A percentile compares a stretch with the other conserved stretches of the same genome.
phyloP scores from a whole-genome alignment of 2,888 invertebrate genomes.

The Callinectes sapidus region DNA sequence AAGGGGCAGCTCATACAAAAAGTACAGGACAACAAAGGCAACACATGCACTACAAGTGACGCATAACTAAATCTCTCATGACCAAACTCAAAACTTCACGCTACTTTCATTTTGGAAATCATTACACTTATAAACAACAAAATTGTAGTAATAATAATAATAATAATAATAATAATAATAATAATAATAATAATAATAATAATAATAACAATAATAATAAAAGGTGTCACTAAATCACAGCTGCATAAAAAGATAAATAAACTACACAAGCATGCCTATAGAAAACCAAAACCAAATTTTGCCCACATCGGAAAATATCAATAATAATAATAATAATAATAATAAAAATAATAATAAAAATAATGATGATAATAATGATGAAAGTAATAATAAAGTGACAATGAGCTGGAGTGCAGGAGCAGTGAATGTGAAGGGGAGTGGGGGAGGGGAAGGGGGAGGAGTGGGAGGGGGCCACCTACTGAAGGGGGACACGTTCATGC shows the following conservation, averaged over 20 bases:
- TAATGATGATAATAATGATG: not conserved
- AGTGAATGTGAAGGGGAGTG: not conserved
- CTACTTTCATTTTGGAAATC: not conserved
- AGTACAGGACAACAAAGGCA: not conserved
- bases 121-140: not conserved
- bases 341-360: constrained; percentile 9
- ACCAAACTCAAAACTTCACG: not conserved
- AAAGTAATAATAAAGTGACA: not conserved
- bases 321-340: not conserved
- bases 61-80: not conserved
- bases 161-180: not conserved
- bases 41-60: not conserved
- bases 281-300: not conserved
- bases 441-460: not conserved
- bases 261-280: not conserved
- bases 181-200: not conserved
- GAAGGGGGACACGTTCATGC: constrained; percentile 67
- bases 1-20: not conserved
- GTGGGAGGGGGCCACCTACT: constrained; percentile 51
- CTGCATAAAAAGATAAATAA: not conserved
- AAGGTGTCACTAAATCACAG: not conserved
- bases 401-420: constrained; percentile 5
- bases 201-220: not conserved
- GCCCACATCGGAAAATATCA: not conserved
- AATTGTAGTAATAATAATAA: not conserved